Conservation (phyloP, 2,888 invertebrate species). For the Stramonita haemastoma region DNA sequence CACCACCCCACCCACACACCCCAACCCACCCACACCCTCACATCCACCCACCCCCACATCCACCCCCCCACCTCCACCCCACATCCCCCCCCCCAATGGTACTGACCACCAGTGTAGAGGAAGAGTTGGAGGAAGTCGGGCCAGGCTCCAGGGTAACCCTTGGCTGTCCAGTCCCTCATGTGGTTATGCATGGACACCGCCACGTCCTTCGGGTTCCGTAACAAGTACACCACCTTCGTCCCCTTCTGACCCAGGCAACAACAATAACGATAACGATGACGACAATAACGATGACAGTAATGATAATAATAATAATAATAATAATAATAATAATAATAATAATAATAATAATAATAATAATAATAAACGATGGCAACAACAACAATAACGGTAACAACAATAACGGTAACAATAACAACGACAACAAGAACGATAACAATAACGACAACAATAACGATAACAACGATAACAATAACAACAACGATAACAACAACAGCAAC, state of each 20-base stretch:
- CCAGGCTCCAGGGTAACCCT: constrained; percentile 37
- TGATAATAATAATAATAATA: not conserved
- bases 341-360: not conserved
- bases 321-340: not conserved
- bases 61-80: not conserved
- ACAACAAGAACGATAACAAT: no score
- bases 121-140: constrained; percentile 32
- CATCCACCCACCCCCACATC: not conserved
- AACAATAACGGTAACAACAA: no score
- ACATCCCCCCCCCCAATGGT: not conserved
- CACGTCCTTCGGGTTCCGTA: constrained; percentile 43
- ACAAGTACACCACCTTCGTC: constrained; percentile 40
- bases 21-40: no score
- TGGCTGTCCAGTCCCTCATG: constrained; percentile 36
- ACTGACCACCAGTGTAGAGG: constrained; percentile 24
- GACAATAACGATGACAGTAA: not conserved
- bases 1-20: no score
- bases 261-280: not conserved
- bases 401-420: no score
- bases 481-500: no score
- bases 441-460: no score
- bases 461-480: no score
- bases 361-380: no score
- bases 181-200: constrained; percentile 41
- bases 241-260: constrained; percentile 12